phyloP scores from a whole-genome alignment of 2,888 invertebrate species.

The Chloromyia formosa region DNA sequence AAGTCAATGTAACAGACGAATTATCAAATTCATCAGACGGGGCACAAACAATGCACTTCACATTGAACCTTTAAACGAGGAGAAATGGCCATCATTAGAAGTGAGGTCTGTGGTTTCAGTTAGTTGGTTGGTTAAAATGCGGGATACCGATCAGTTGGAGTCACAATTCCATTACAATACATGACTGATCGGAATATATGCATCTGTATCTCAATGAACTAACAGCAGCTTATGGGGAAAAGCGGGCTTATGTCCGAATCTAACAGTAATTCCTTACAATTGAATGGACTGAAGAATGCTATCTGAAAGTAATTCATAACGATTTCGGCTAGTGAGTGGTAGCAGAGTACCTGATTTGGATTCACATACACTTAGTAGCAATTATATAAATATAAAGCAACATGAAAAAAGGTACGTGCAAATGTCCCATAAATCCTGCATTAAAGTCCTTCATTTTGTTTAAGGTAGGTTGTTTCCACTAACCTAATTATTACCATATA shows the following conservation, averaged over 20 bases:
- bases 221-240: conserved; percentile 7
- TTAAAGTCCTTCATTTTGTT: no score
- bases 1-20: conserved; percentile 24
- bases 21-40: conserved; percentile 44
- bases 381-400: no score
- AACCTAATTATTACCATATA: no score
- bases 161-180: conserved; percentile 40
- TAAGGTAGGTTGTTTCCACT: no score
- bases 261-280: conserved; percentile 39
- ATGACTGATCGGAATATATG: conserved; percentile 36
- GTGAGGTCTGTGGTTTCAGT: conserved; percentile 22
- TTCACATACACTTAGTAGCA: neutral
- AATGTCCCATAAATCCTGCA: no score
- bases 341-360: neutral
- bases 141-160: conserved; percentile 38
- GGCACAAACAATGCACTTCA: conserved; percentile 41
- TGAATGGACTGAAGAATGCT: conserved; percentile 35
- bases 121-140: conserved; percentile 26
- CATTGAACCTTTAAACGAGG: conserved; percentile 40
- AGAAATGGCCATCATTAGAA: conserved; percentile 44
- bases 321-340: conserved; percentile 5
- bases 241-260: conserved; percentile 17
- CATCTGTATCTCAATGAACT: conserved; percentile 36
- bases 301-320: conserved; percentile 39
- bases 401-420: no score